These are phyloP conservation scores for Ondatra zibethicus DNA, from an alignment of 2,113 vertebrate species.

Conservation along the genomic window DNA sequence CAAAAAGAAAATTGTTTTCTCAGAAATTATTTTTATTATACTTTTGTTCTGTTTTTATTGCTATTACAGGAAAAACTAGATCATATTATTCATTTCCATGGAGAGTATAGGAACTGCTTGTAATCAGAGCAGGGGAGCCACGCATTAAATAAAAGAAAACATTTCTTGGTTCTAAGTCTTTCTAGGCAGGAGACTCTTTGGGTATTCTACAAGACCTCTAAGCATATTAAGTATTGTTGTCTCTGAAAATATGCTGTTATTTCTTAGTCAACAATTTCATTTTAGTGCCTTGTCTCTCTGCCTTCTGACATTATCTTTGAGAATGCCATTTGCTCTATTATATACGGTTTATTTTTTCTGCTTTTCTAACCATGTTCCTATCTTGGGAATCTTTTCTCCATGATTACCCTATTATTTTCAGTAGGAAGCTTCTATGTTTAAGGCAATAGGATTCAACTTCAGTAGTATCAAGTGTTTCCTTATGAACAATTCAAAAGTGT, in stretches of 20 bases:
- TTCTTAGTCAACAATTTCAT: not conserved
- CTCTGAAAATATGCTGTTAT: conserved; percentile 3
- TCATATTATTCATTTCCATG: conserved; percentile 9
- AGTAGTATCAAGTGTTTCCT: conserved; percentile 20
- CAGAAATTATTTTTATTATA: not conserved
- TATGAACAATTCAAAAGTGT: not conserved
- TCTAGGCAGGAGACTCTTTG: not conserved
- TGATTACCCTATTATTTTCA: not conserved
- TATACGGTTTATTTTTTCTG: not conserved
- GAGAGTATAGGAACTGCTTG: not conserved
- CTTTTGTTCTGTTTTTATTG: conserved; percentile 25
- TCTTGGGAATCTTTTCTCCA: not conserved
- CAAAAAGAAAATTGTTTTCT: conserved; percentile 14
- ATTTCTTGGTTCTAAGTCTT: conserved; percentile 1
- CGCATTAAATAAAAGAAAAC: conserved; percentile 1
- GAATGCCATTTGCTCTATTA: not conserved
- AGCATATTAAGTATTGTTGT: not conserved
- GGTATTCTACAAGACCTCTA: not conserved
- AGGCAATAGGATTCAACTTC: accelerated
- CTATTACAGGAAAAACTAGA: conserved; percentile 19
- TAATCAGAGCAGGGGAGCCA: not conserved
- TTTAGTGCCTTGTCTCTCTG: not conserved
- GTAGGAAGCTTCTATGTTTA: not conserved
- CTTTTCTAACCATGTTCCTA: not conserved
- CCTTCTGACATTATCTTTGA: conserved; percentile 39